These are phyloP conservation scores for Puma concolor DNA, from an alignment of 2,113 vertebrate species.

Conservation along the genomic window DNA sequence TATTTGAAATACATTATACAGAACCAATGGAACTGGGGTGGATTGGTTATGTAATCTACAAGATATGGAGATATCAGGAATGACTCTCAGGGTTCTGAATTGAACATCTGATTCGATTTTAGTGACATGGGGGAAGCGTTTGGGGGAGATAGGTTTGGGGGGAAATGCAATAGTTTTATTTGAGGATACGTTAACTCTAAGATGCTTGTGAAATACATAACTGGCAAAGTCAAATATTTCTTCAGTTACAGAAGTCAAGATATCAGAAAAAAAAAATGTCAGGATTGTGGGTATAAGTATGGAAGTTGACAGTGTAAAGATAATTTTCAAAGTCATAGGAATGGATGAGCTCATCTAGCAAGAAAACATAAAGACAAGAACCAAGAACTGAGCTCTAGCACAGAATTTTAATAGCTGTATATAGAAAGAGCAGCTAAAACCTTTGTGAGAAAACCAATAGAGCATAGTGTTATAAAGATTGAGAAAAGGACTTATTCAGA, in stretches of 20 bases:
- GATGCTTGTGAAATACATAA: neutral
- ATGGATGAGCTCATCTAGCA: neutral
- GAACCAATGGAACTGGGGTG: neutral
- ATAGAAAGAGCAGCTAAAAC: neutral
- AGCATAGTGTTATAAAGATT: neutral
- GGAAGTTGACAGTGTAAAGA: neutral
- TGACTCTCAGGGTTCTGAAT: neutral
- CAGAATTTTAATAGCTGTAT: neutral
- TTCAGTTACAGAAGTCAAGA: neutral
- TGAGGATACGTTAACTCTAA: neutral
- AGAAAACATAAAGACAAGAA: neutral
- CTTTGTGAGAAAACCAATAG: neutral
- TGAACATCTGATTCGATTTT: neutral
- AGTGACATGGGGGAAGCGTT: neutral
- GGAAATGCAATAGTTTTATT: neutral
- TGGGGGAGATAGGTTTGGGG: neutral
- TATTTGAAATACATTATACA: neutral
- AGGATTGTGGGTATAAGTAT: neutral
- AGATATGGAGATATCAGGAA: neutral
- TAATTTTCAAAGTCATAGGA: conserved; percentile 7
- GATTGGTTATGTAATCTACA: neutral
- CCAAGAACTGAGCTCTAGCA: neutral
- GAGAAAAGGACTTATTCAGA: neutral
- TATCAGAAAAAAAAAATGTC: neutral
- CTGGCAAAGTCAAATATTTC: neutral